Evolutionary conservation across 1,140 invertebrate species (phyloP), one percentile per base, ranked within the genome.

Genomic region (Zaprionus inermis): DNA sequence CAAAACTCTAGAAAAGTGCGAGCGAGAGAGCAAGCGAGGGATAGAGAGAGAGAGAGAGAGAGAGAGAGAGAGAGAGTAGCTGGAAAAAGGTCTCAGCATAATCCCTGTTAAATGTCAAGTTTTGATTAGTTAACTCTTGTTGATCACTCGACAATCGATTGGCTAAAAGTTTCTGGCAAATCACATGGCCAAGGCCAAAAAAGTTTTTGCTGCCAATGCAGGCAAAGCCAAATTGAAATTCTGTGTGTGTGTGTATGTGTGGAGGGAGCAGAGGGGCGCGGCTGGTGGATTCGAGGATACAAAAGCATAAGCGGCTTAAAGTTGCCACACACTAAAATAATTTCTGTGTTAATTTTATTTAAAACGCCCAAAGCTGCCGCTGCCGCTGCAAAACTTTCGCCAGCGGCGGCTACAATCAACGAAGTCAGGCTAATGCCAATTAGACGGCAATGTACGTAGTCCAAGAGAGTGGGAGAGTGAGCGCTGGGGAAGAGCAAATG

Each of bases 321-420:
- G 76, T 79, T 76, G 72, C 36, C 64, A 18, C 76, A 69, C 76
- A 73, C 71, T 86, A 79, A 86, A 86, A 86, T 88, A 88, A 83
- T 79, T 86, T 86, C 83, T 72, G 76, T 86, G 83, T 86, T 88
- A 77, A 88, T 86, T 86, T 77, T 88, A 77, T 79, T 86, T 79
- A 60, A 76, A 81, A 69, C 63, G 52, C 56, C 55, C 34, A 79
- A 79, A 69, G 54, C 69, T 67, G 55, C 20, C 5, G 58, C 36
- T 14, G 36, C 14, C 32, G 32, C 55, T 66, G 38, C 56, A 68
- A 76, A 63, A 77, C 59, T 74, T 65, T 74, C 12, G 59, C 52
- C 59, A 16, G 12, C 67, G 22, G 49, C 56, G 52, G 41, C 41
- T 24, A 66, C 41, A 63, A 20, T 36, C 41, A 51, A 41, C 41